These are phyloP conservation scores for Gortyna flavago DNA, from an alignment of 2,888 invertebrate genomes.

Conservation along the genomic window DNA sequence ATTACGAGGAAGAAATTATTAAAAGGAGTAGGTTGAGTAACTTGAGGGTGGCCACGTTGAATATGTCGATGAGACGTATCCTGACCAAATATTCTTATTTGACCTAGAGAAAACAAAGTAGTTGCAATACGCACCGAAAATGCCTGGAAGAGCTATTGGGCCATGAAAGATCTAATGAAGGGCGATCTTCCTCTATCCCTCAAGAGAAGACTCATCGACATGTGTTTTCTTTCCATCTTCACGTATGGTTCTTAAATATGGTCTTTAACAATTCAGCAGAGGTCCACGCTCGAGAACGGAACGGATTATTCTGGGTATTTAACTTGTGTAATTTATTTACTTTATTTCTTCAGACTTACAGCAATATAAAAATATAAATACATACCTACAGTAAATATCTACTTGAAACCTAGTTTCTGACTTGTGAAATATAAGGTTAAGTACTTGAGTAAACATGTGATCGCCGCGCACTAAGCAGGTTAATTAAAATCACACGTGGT, in stretches of 20 bases:
- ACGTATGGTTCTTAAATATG: neutral
- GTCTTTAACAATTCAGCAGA: neutral
- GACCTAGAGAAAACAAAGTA: neutral
- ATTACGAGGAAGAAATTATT: neutral
- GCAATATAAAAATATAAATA: neutral
- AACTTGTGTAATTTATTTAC: neutral
- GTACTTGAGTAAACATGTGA: conserved; percentile 13
- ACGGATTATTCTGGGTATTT: neutral
- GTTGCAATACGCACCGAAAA: neutral
- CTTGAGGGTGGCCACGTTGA: neutral
- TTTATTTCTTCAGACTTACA: neutral
- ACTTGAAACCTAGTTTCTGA: neutral
- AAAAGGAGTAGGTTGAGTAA: neutral
- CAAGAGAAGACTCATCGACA: no score
- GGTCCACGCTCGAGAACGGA: neutral
- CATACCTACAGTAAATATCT: neutral
- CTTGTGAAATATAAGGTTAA: neutral
- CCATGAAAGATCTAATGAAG: neutral
- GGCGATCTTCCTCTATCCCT: no score
- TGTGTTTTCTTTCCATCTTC: neutral
- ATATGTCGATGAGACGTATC: neutral
- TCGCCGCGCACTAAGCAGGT: conserved; percentile 13
- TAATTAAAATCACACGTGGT: conserved; percentile 31
- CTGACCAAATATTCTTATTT: neutral
- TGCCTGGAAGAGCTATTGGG: neutral